Conservation (phyloP, 1,140 invertebrate genomes). For the Eufriesea mexicana region DNA sequence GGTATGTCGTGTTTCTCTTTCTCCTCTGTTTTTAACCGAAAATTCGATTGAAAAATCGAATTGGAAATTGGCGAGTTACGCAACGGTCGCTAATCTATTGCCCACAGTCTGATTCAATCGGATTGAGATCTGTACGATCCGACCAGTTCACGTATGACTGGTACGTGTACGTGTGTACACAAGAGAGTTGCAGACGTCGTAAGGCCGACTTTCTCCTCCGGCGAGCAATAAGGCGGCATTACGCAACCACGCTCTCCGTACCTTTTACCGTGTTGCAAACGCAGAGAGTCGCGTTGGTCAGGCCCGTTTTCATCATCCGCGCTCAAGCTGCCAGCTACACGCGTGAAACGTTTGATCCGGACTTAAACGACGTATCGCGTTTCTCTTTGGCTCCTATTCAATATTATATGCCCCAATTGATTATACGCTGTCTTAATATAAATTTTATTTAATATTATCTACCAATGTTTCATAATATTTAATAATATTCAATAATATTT, state of each 20-base stretch:
- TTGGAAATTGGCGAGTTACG: slow-evolving; percentile 33
- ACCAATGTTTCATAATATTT: no score
- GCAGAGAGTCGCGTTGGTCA: slow-evolving; percentile 28
- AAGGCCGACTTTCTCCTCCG: slow-evolving; percentile 61
- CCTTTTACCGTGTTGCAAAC: slow-evolving; percentile 47
- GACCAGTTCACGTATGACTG: slow-evolving; percentile 8
- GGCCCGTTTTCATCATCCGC: slow-evolving; percentile 28
- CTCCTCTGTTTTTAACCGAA: background rate
- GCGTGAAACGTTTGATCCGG: slow-evolving; percentile 2
- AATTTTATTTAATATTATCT: no score
- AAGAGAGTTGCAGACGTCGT: slow-evolving; percentile 45
- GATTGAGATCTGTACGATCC: slow-evolving; percentile 10
- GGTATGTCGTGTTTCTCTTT: background rate
- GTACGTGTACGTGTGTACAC: background rate
- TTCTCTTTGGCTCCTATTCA: no score
- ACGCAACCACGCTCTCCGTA: slow-evolving; percentile 53
- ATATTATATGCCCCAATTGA: no score
- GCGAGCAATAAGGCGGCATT: slow-evolving; percentile 52
- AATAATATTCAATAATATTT: no score
- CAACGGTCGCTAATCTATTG: slow-evolving; percentile 28
- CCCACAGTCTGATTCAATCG: slow-evolving; percentile 15
- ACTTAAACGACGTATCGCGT: background rate
- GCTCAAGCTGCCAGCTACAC: background rate
- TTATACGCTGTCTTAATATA: no score
- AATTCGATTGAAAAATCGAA: background rate